A percentile compares a stretch with the other conserved stretches of the same genome.
Evolutionary conservation across 1,140 invertebrate species (phyloP).

Genomic region (Drosophila sturtevanti): DNA sequence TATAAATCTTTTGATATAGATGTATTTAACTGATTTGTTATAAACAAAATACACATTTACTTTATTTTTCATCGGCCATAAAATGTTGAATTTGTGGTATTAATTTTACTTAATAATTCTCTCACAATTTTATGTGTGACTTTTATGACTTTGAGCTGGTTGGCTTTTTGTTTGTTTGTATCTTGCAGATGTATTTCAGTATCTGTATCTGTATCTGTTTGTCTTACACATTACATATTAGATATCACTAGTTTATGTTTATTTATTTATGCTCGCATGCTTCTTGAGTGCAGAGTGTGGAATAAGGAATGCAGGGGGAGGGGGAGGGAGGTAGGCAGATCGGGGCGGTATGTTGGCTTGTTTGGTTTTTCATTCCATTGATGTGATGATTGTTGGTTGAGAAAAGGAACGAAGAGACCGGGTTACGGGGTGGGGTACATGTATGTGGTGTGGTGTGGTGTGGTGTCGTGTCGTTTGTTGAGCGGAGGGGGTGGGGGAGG

Average conservation of each 20-base stretch:
- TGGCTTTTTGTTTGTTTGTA: not conserved
- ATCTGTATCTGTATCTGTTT: constrained; percentile 52
- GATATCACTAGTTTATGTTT: constrained; percentile 73
- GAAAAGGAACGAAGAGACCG: constrained; percentile 1
- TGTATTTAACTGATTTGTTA: constrained; percentile 40
- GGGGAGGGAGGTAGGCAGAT: not conserved
- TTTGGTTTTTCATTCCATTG: constrained; percentile 39
- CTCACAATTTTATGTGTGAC: constrained; percentile 46
- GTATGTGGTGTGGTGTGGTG: not conserved
- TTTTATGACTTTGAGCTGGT: constrained; percentile 58
- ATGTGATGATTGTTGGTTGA: not conserved
- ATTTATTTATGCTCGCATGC: constrained; percentile 52
- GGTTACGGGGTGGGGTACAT: not conserved
- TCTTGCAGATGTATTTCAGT: constrained; percentile 20
- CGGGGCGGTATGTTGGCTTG: not conserved
- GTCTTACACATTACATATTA: constrained; percentile 64
- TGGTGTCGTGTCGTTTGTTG: too few species aligned
- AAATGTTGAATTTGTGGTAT: constrained; percentile 48
- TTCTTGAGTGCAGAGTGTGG: constrained; percentile 8
- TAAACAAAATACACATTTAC: constrained; percentile 41
- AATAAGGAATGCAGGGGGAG: not conserved
- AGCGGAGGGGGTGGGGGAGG: too few species aligned
- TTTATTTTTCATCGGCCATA: constrained; percentile 35
- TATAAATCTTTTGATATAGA: constrained; percentile 35
- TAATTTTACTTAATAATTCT: constrained; percentile 19